Evolutionary conservation across 2,113 vertebrate species (phyloP), one percentile per base, ranked within the genome.

Genomic region (Lanius collurio): DNA sequence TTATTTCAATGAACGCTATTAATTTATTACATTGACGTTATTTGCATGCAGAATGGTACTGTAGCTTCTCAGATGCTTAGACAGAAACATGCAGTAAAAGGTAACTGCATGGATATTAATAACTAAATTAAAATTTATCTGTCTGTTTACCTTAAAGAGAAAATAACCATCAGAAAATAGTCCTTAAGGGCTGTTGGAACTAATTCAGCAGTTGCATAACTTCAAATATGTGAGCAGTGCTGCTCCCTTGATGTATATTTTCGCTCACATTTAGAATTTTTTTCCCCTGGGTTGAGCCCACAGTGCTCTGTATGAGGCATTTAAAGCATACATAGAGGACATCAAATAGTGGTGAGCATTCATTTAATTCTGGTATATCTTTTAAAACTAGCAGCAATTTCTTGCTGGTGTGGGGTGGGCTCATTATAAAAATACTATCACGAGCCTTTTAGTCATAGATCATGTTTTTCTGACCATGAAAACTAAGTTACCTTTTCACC

Each of bases 391-490:
- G 53, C 60, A 92, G 9, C 53, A 35, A 7, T 77, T 93, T 63
- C 52, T 84, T 87, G 37, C 53, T 12, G 10, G 12, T 42, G 53
- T 76, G 67, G 44, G 13, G 24, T 84, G 31, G 60, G 57, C 33
- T 94, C 3, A 67, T 84, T 92, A 49, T 84, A 49, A 78, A 90
- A 96, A 64, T 64, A 56, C 37, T 53, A 69, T 68, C 69, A 28
- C 0, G 3, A 84, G 18, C n/a, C 57, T 85, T 70, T 49, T 46
- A 82, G 64, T 24, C 63, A 57, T 62, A 80, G 63, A 93, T 93
- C 74, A 41, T 87, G 77, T 41, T 92, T 94, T 92, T 73, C 83
- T 95, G 83, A 52, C 89, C 74, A 84, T 56, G 81, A 52, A 94
- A 87, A 87, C 20, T 24, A 52, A 69, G 84, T 93, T 71, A 73